Base-by-base conservation (phyloP, 2,797 vertebrate species). In the Typhlichthys eigenmanni region DNA sequence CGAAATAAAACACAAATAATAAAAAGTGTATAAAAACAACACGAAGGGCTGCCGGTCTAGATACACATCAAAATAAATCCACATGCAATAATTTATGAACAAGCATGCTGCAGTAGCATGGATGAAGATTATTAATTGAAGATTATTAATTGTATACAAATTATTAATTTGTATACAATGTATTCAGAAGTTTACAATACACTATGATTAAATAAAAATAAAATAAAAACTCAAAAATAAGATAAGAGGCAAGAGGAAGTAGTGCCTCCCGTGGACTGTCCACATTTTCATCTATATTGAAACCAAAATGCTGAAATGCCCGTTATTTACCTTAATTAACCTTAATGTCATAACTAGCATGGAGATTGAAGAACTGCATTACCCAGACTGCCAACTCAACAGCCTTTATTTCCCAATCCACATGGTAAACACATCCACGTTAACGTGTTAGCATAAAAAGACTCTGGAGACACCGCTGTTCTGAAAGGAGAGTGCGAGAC, bases 381-480 rank as follows among this genome's bases (percentile, higher is more conserved):
- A n/a, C 47, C 51, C 47, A 58, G 66, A 50, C 47, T 38, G 67
- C 38, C 61, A 68, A 59, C 72, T 66, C 64, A 5, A 11, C 38
- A 55, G 64, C 70, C 80, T 55, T 58, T 61, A 78, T 78, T 72
- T 75, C 69, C 62, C 13, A 64, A 67, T 66, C 70, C 79, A 84
- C 77, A 65, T 81, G 78, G 66, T 66, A 72, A 88, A 82, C 51
- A 70, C 62, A 81, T 82, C 80, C 66, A 71, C 17, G 72, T 68
- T 75, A 70, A 67, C 64, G 10, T 68, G 48, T 69, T 52, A 62
- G 62, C 74, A 78, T 72, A 72, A 80, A 90, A 85, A 83, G 78
- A 85, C 82, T 76, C 69, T 59, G 49, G 65, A 79, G 70, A 81
- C 70, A 69, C 70, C 29, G 68, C 79, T 48, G 13, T 58, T 64